phyloP scores from a whole-genome alignment of 2,113 vertebrate genomes.

The Hucho hucho region DNA sequence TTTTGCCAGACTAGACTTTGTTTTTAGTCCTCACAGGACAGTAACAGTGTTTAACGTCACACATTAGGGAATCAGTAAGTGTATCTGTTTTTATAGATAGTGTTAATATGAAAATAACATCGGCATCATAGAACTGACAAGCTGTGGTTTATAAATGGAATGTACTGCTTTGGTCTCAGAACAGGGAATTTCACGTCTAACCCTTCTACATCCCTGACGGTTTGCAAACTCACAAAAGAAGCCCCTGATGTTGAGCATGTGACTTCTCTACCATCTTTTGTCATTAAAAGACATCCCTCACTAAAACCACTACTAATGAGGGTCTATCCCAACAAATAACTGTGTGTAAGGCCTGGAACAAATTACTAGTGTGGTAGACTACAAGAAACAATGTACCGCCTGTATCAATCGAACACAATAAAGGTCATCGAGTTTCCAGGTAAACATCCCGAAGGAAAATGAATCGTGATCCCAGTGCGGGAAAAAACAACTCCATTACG shows the following conservation, averaged over 20 bases:
- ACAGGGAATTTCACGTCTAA: not conserved
- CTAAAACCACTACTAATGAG: no score
- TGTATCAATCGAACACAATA: not conserved
- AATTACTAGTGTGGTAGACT: not conserved
- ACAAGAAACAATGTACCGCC: not conserved
- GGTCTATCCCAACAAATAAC: no score
- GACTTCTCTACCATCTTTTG: no score
- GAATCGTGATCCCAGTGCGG: slow-evolving; percentile 36
- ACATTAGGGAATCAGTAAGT: not conserved
- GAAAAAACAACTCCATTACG: slow-evolving; percentile 49
- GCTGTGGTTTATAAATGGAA: not conserved
- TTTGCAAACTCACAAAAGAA: not conserved
- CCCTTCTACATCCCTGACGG: not conserved
- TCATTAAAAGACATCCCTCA: no score
- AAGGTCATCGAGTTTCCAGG: not conserved
- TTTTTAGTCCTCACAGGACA: slow-evolving; percentile 17
- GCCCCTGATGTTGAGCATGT: no score
- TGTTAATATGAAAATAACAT: slow-evolving; percentile 21
- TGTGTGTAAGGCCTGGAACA: not conserved
- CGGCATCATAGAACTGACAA: not conserved
- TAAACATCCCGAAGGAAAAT: not conserved
- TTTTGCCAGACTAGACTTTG: slow-evolving; percentile 25
- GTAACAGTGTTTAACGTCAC: slow-evolving; percentile 32
- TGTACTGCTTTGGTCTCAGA: not conserved
- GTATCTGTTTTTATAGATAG: not conserved